Percentiles rank a stretch among this genome's conserved stretches.
These are phyloP conservation scores for Philopedon plagiatum DNA, from an alignment of 2,888 invertebrate species.

Conservation along the genomic window DNA sequence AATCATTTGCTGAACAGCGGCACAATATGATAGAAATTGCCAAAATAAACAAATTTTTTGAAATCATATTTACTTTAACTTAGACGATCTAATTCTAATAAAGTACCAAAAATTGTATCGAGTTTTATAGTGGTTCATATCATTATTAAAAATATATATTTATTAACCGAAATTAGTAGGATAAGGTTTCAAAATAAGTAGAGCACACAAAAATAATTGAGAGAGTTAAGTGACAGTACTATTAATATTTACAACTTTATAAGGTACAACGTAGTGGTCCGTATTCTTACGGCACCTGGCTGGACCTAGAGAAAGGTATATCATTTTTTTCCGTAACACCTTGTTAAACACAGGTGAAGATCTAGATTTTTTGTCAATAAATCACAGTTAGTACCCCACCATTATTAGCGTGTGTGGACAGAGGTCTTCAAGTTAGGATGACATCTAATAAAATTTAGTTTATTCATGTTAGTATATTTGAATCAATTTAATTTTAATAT, in stretches of 20 bases:
- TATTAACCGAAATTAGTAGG: constrained; percentile 39
- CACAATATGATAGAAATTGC: constrained; percentile 4
- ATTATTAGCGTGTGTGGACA: background rate
- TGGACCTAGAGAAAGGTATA: constrained; percentile 1
- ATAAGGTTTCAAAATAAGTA: constrained; percentile 60
- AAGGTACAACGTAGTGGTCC: background rate
- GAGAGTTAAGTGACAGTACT: constrained; percentile 62
- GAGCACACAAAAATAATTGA: constrained; percentile 68
- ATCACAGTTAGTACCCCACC: background rate
- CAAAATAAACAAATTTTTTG: constrained; percentile 15
- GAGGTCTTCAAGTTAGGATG: background rate
- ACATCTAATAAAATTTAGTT: background rate
- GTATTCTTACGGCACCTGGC: background rate
- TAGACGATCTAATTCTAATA: constrained; percentile 51
- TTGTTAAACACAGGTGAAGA: background rate
- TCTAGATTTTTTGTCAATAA: constrained; percentile 16
- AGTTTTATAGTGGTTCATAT: constrained; percentile 44
- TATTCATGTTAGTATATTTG: background rate
- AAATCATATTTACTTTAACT: constrained; percentile 26
- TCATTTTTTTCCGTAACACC: background rate
- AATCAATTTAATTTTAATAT: too few relatives aligned
- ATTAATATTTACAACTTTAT: constrained; percentile 44
- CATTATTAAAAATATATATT: constrained; percentile 39
- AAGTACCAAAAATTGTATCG: constrained; percentile 49
- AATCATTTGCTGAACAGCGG: background rate